phyloP scores from a whole-genome alignment of 2,113 vertebrate genomes.

The Thamnaconus septentrionalis region DNA sequence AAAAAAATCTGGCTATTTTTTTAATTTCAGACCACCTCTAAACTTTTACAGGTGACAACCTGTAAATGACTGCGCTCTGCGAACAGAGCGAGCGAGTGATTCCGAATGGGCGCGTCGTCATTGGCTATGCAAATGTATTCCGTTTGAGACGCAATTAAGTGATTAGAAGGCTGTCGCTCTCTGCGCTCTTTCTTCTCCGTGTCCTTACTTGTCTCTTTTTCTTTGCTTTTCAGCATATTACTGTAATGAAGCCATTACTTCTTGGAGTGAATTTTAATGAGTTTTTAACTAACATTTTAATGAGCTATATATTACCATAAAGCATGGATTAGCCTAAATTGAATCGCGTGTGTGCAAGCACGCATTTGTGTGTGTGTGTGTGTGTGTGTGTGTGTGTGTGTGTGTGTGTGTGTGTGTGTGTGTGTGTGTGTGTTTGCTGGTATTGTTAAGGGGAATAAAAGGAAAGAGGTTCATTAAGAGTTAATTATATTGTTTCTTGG shows the following conservation, averaged over 20 bases:
- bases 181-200: conserved; percentile 57
- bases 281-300: conserved; percentile 95
- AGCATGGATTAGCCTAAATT: conserved; percentile 87
- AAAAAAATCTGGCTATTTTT: no score
- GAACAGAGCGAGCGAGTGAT: conserved; percentile 42
- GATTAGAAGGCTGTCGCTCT: conserved; percentile 85
- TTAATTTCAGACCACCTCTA: no score
- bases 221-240: conserved; percentile 87
- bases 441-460: conserved; percentile 58
- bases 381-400: conserved; percentile 10
- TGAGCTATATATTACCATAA: conserved; percentile 93
- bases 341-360: conserved; percentile 72
- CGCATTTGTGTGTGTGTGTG: conserved; percentile 23
- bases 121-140: conserved; percentile 91
- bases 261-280: conserved; percentile 92
- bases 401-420: conserved; percentile 17
- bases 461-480: conserved; percentile 85
- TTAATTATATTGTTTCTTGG: conserved; percentile 87
- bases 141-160: conserved; percentile 88
- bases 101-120: conserved; percentile 68
- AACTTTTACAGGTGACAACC: not conserved
- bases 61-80: conserved; percentile 80
- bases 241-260: conserved; percentile 93
- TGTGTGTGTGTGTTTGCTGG: conserved; percentile 21
- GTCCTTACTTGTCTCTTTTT: conserved; percentile 65